Evolutionary conservation across 2,888 invertebrate species (phyloP).

Genomic region (Chrysotoxum bicinctum): DNA sequence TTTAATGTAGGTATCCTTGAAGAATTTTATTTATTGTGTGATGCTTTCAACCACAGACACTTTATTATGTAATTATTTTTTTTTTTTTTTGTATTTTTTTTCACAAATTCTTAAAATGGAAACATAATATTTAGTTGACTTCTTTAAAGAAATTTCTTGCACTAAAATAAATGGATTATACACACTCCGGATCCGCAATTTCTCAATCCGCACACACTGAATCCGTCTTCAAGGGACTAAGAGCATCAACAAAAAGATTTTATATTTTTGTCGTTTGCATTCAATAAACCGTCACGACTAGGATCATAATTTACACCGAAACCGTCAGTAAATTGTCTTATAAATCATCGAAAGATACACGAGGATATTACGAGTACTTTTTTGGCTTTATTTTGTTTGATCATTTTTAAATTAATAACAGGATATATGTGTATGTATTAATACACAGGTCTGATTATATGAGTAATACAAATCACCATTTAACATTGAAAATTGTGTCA

Average conservation of each 20-base stretch:
- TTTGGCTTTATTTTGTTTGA: not conserved
- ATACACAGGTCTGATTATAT: not conserved
- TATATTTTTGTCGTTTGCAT: not conserved
- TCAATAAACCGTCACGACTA: conserved; percentile 35
- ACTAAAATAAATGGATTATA: not conserved
- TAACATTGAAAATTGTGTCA: conserved; percentile 32
- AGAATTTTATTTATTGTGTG: not conserved
- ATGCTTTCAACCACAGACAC: not conserved
- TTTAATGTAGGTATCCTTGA: conserved; percentile 17
- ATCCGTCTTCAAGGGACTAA: conserved; percentile 6
- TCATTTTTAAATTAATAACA: not conserved
- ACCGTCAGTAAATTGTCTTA: conserved; percentile 12
- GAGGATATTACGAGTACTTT: not conserved
- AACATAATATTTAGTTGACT: not conserved
- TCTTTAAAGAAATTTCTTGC: not conserved
- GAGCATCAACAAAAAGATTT: not conserved
- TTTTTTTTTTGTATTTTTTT: conserved; percentile 1
- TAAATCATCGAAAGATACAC: not conserved
- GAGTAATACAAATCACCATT: conserved; percentile 17
- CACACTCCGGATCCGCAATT: conserved; percentile 8
- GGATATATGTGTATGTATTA: not conserved
- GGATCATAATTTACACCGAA: not conserved
- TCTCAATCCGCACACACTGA: conserved; percentile 36
- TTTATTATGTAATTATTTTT: not conserved
- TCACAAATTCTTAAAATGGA: not conserved